phyloP scores from a whole-genome alignment of 1,140 invertebrate genomes.

The Parasteatoda tepidariorum region DNA sequence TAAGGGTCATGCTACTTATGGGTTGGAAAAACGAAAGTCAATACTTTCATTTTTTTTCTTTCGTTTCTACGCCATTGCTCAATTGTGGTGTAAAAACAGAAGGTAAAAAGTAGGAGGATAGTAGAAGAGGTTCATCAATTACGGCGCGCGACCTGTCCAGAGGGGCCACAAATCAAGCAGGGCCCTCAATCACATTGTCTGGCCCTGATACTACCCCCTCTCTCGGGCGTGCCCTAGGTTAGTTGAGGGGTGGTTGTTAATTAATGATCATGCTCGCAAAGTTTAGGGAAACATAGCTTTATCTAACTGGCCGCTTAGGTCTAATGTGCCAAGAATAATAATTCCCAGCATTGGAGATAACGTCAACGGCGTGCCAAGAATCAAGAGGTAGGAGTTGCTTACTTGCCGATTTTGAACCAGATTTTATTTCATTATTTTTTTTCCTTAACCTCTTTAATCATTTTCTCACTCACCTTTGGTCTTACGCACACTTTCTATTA shows the following conservation, averaged over 20 bases:
- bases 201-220: constrained; percentile 47
- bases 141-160: constrained; percentile 58
- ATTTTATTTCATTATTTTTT: constrained; percentile 37
- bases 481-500: constrained; percentile 26
- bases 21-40: background rate
- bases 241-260: constrained; percentile 53
- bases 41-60: constrained; percentile 19
- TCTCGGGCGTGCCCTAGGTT: constrained; percentile 56
- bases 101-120: constrained; percentile 58
- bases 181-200: constrained; percentile 56
- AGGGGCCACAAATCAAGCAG: constrained; percentile 60
- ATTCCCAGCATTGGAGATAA: constrained; percentile 56
- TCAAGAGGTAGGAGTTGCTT: constrained; percentile 49
- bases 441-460: constrained; percentile 49
- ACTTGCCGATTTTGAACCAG: constrained; percentile 36
- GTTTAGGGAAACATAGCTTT: constrained; percentile 61
- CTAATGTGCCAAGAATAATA: constrained; percentile 62
- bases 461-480: constrained; percentile 57
- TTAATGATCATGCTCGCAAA: constrained; percentile 59
- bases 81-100: constrained; percentile 60
- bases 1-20: background rate
- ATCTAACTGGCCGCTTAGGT: constrained; percentile 57
- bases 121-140: constrained; percentile 54
- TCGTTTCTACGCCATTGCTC: constrained; percentile 33
- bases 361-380: constrained; percentile 59